Conservation (phyloP, 2,888 invertebrate species). For the Lasioglossum zephyrum region DNA sequence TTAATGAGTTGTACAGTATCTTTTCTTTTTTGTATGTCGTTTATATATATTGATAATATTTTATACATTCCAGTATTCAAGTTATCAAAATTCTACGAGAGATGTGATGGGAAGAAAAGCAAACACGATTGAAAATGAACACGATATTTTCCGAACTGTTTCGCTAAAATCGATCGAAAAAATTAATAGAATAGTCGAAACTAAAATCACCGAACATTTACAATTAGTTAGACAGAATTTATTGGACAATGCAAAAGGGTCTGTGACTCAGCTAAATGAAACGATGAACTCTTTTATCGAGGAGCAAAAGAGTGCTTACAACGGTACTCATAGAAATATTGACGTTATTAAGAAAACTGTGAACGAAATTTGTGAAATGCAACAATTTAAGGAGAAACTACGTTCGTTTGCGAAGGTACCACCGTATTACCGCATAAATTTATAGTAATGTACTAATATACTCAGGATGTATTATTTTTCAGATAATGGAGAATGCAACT, state of each 20-base stretch:
- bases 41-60: constrained; percentile 22
- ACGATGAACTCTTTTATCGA: constrained; percentile 71
- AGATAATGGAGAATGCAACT: constrained; percentile 71
- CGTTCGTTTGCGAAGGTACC: constrained; percentile 65
- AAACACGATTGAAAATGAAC: constrained; percentile 68
- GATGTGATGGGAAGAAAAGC: constrained; percentile 66
- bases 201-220: constrained; percentile 75
- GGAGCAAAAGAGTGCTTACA: constrained; percentile 66
- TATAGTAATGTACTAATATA: background rate
- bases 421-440: background rate
- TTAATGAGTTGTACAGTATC: constrained; percentile 5
- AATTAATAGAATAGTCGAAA: constrained; percentile 73
- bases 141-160: constrained; percentile 63
- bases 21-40: constrained; percentile 15
- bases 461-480: constrained; percentile 20
- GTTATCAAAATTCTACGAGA: constrained; percentile 74
- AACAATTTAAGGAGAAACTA: constrained; percentile 66
- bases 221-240: constrained; percentile 67
- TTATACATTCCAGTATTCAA: constrained; percentile 67
- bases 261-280: constrained; percentile 69
- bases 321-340: constrained; percentile 70
- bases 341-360: constrained; percentile 65
- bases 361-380: constrained; percentile 63
- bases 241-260: constrained; percentile 71
- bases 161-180: constrained; percentile 69